Evolutionary conservation across 2,113 vertebrate species (phyloP).

Genomic region (Galemys pyrenaicus): DNA sequence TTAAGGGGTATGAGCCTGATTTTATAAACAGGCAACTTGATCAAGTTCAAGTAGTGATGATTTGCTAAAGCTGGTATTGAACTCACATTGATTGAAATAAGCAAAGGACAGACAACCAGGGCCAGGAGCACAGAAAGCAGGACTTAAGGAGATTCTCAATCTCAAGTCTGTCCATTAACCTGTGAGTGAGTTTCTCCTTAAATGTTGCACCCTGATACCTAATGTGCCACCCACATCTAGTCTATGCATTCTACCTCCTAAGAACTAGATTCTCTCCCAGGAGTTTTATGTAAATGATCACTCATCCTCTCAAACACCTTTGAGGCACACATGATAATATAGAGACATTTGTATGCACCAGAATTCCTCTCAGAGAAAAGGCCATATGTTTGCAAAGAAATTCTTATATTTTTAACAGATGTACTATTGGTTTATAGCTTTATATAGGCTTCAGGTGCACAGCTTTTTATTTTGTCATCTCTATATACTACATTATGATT

Average conservation of each 20-base stretch:
- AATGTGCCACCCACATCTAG: no score
- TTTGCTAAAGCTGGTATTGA: neutral
- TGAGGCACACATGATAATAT: neutral
- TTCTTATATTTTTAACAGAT: no score
- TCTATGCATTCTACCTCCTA: neutral
- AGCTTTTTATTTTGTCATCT: no score
- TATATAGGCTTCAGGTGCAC: no score
- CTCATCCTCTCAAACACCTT: neutral
- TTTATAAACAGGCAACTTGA: neutral
- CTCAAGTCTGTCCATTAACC: neutral
- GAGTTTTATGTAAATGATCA: neutral
- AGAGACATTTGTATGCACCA: neutral
- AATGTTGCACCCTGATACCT: neutral
- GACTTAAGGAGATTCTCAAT: neutral
- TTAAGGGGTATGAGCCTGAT: neutral
- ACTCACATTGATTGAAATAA: neutral
- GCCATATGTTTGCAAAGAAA: neutral
- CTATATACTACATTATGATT: no score
- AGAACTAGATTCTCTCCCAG: neutral
- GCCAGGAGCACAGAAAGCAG: neutral
- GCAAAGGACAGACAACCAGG: neutral
- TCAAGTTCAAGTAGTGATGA: neutral
- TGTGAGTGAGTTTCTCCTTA: neutral
- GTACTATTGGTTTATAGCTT: no score
- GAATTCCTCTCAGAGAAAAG: neutral